These are phyloP conservation scores for Micromys minutus DNA, from an alignment of 2,113 vertebrate genomes.

Conservation along the genomic window DNA sequence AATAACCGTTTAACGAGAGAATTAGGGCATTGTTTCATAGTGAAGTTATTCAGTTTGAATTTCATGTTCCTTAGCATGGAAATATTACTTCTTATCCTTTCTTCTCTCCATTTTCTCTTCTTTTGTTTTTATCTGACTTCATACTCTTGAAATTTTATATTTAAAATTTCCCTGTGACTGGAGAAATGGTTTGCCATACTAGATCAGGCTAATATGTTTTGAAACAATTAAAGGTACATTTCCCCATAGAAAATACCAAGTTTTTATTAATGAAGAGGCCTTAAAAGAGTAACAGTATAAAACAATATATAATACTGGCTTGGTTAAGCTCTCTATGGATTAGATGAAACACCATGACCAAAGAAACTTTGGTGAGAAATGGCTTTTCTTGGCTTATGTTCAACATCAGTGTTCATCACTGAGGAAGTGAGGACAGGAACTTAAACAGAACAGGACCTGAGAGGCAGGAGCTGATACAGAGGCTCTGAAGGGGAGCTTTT, in stretches of 20 bases:
- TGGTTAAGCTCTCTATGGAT: not conserved
- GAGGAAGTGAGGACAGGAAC: not conserved
- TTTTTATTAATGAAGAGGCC: not conserved
- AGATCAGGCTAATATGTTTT: not conserved
- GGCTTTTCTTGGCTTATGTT: not conserved
- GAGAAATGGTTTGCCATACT: not conserved
- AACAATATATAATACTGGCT: not conserved
- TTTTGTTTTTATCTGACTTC: not conserved
- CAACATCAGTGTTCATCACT: not conserved
- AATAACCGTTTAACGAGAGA: not conserved
- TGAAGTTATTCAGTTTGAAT: conserved; percentile 11
- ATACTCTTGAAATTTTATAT: not conserved
- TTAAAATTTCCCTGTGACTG: not conserved
- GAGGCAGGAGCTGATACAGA: not conserved
- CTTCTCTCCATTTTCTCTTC: not conserved
- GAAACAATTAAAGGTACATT: not conserved
- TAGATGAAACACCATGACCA: not conserved
- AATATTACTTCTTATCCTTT: not conserved
- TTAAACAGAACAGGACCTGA: not conserved
- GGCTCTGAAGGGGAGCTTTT: too few species aligned
- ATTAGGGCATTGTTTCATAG: not conserved
- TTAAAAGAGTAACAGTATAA: not conserved
- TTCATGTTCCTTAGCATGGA: conserved; percentile 19
- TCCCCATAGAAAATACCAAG: not conserved
- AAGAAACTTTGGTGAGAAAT: not conserved